These are phyloP conservation scores for Aproaerema taeniolella DNA, from an alignment of 2,888 invertebrate genomes.

Conservation along the genomic window DNA sequence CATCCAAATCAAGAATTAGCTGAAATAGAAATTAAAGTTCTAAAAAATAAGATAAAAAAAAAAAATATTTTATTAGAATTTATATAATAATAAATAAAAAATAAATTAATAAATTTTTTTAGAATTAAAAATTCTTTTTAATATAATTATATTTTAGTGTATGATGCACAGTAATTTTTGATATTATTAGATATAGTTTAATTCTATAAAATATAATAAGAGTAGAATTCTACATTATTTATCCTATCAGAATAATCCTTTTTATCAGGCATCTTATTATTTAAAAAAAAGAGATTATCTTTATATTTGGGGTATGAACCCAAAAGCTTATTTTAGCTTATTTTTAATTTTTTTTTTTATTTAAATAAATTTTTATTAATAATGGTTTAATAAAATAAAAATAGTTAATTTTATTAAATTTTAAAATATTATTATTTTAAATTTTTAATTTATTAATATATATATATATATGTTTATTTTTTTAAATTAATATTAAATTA, in stretches of 20 bases:
- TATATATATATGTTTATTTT: no score
- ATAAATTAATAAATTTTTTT: slow-evolving; percentile 68
- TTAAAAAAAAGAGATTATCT: slow-evolving; percentile 62
- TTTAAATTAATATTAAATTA: no score
- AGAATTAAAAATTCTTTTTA: no score
- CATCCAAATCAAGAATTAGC: slow-evolving; percentile 65
- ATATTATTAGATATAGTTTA: slow-evolving; percentile 78
- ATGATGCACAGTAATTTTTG: slow-evolving; percentile 80
- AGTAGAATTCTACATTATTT: slow-evolving; percentile 55
- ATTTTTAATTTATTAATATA: slow-evolving; percentile 28
- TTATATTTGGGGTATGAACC: slow-evolving; percentile 80
- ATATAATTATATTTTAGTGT: slow-evolving; percentile 81
- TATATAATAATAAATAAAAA: slow-evolving; percentile 68
- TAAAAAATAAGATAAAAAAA: no score
- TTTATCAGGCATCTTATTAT: slow-evolving; percentile 67
- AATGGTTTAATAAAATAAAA: no score
- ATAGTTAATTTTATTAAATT: slow-evolving; percentile 76
- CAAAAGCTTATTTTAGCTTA: no score
- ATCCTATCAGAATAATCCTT: slow-evolving; percentile 66
- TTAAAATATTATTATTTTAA: slow-evolving; percentile 39
- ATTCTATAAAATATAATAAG: slow-evolving; percentile 80
- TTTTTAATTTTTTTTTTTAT: no score
- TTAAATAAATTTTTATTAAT: no score
- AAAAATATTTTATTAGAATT: no score
- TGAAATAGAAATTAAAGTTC: slow-evolving; percentile 54